Percentiles rank a stretch among this genome's conserved stretches.
Conservation (phyloP, 2,113 vertebrate genomes). For the Pachyramphus minor region DNA sequence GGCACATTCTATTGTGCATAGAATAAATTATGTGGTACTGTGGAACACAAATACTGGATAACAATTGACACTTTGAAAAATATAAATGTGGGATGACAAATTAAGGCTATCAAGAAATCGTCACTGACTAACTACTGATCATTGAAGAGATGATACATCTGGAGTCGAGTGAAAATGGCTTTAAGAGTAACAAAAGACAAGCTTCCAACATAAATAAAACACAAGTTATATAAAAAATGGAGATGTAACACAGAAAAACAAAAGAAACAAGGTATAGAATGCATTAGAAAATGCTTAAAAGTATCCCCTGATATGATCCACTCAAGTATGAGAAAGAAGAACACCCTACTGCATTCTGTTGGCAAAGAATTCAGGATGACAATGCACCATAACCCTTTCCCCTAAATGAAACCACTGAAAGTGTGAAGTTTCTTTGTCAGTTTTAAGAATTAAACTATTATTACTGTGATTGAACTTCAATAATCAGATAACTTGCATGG, state of each 20-base stretch:
- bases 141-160: background rate
- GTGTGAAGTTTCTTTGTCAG: background rate
- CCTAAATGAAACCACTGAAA: background rate
- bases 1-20: background rate
- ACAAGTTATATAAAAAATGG: background rate
- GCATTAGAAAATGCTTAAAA: background rate
- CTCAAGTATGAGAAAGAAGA: background rate
- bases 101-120: background rate
- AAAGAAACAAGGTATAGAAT: background rate
- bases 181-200: background rate
- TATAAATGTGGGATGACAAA: background rate
- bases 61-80: background rate
- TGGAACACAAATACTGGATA: background rate
- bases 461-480: background rate
- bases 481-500: background rate
- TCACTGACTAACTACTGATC: background rate
- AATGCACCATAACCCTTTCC: background rate
- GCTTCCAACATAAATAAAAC: background rate
- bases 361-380: background rate
- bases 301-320: accelerated
- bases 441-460: background rate
- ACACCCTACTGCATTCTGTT: accelerated
- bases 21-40: background rate
- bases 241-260: background rate
- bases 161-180: background rate